A percentile compares a stretch with the other conserved stretches of the same genome.
Evolutionary conservation across 1,140 invertebrate genomes (phyloP).

Genomic region (Pseudomyrmex flavicornis): DNA sequence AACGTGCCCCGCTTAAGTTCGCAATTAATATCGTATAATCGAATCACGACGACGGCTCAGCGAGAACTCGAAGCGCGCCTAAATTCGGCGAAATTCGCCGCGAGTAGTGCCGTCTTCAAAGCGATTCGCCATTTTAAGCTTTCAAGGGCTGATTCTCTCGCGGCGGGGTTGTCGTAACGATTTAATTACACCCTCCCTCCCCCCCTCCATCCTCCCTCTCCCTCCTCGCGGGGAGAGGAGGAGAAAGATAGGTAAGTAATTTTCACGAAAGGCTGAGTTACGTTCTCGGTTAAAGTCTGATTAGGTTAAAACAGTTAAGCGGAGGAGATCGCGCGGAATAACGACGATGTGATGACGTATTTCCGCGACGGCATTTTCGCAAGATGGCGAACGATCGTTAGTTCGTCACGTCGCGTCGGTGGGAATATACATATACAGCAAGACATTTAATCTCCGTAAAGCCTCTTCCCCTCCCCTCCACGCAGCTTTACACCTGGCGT

Average conservation of each 20-base stretch:
- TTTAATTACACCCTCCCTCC: slow-evolving; percentile 31
- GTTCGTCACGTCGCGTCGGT: neutral
- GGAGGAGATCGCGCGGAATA: neutral
- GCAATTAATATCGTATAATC: slow-evolving; percentile 56
- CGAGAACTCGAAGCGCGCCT: slow-evolving; percentile 23
- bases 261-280: slow-evolving; percentile 29
- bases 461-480: neutral
- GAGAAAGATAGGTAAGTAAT: neutral
- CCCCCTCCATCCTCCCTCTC: neutral
- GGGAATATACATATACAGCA: neutral
- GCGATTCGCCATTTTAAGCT: slow-evolving; percentile 32
- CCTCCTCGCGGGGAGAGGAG: neutral
- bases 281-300: slow-evolving; percentile 1
- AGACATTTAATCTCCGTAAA: slow-evolving; percentile 52
- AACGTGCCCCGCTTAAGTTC: slow-evolving; percentile 29
- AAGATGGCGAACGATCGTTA: slow-evolving; percentile 18
- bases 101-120: slow-evolving; percentile 30
- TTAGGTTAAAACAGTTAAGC: neutral
- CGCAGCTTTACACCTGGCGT: slow-evolving; percentile 30
- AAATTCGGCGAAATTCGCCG: slow-evolving; percentile 42
- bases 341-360: neutral
- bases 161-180: slow-evolving; percentile 47
- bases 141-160: slow-evolving; percentile 46
- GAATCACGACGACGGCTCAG: slow-evolving; percentile 29
- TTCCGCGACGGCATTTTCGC: neutral